phyloP scores from a whole-genome alignment of 1,140 invertebrate species.

The Musca vetustissima region DNA sequence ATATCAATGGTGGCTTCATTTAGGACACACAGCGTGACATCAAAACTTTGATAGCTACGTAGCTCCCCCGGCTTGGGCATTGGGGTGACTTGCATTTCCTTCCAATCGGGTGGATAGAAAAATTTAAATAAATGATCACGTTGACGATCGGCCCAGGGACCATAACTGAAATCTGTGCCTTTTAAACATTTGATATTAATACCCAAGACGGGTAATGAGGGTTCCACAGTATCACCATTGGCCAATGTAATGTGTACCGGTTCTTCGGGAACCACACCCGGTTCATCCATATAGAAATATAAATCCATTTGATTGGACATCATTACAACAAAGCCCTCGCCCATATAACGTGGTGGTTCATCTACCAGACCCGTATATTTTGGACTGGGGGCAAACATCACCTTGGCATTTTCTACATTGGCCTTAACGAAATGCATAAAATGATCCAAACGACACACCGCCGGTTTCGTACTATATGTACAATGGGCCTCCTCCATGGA shows the following conservation, averaged over 20 bases:
- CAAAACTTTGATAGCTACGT: slow-evolving; percentile 87
- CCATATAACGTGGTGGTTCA: slow-evolving; percentile 94
- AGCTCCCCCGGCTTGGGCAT: slow-evolving; percentile 82
- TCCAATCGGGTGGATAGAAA: slow-evolving; percentile 92
- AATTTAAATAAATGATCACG: slow-evolving; percentile 94
- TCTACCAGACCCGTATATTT: slow-evolving; percentile 92
- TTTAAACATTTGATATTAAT: slow-evolving; percentile 96
- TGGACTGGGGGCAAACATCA: slow-evolving; percentile 89
- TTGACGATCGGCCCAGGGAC: slow-evolving; percentile 97
- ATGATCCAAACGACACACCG: slow-evolving; percentile 87
- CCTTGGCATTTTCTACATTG: slow-evolving; percentile 92
- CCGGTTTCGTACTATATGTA: slow-evolving; percentile 93
- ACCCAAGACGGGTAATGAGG: slow-evolving; percentile 90
- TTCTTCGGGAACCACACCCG: slow-evolving; percentile 84
- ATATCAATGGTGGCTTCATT: slow-evolving; percentile 93
- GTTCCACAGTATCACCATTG: slow-evolving; percentile 90
- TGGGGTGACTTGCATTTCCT: slow-evolving; percentile 73
- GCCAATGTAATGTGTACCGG: slow-evolving; percentile 87
- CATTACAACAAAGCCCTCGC: slow-evolving; percentile 91
- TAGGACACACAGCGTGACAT: slow-evolving; percentile 86
- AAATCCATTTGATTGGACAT: slow-evolving; percentile 93
- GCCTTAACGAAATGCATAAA: slow-evolving; percentile 97
- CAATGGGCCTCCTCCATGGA: slow-evolving; percentile 94
- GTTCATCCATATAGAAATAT: slow-evolving; percentile 96
- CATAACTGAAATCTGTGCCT: slow-evolving; percentile 95